These are phyloP conservation scores for Ganaspis sp. DNA, from an alignment of 1,140 invertebrate species.

Conservation along the genomic window DNA sequence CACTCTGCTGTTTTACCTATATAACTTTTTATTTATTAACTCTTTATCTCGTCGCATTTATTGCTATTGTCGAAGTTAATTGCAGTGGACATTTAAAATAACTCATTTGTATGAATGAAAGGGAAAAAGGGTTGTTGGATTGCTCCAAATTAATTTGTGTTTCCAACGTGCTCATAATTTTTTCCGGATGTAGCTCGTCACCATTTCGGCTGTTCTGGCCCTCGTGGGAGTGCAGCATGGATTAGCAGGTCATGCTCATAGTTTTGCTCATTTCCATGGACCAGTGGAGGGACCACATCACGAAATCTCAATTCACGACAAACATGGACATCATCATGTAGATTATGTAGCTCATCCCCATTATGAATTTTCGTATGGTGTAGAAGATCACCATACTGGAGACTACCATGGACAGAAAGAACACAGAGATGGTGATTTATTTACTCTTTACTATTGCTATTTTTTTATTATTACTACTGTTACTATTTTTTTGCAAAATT, in stretches of 20 bases:
- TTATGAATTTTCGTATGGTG: slow-evolving; percentile 76
- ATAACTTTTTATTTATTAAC: not conserved
- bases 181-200: slow-evolving; percentile 58
- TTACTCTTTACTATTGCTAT: slow-evolving; percentile 10
- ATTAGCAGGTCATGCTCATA: slow-evolving; percentile 69
- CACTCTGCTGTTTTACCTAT: too few species aligned
- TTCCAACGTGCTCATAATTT: not conserved
- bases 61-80: not conserved
- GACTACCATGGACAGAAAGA: slow-evolving; percentile 78
- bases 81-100: too few species aligned
- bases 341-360: slow-evolving; percentile 75
- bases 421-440: slow-evolving; percentile 74
- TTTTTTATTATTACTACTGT: too few species aligned
- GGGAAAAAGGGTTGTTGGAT: not conserved
- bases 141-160: not conserved
- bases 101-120: not conserved
- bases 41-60: too few species aligned
- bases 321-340: slow-evolving; percentile 67
- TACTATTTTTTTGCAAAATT: too few species aligned
- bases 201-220: slow-evolving; percentile 57
- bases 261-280: slow-evolving; percentile 70
- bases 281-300: slow-evolving; percentile 68
- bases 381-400: slow-evolving; percentile 77
- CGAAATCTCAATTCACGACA: slow-evolving; percentile 63
- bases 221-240: slow-evolving; percentile 54